phyloP scores from a whole-genome alignment of 2,888 invertebrate species.

The Listrodromus nycthemerus region DNA sequence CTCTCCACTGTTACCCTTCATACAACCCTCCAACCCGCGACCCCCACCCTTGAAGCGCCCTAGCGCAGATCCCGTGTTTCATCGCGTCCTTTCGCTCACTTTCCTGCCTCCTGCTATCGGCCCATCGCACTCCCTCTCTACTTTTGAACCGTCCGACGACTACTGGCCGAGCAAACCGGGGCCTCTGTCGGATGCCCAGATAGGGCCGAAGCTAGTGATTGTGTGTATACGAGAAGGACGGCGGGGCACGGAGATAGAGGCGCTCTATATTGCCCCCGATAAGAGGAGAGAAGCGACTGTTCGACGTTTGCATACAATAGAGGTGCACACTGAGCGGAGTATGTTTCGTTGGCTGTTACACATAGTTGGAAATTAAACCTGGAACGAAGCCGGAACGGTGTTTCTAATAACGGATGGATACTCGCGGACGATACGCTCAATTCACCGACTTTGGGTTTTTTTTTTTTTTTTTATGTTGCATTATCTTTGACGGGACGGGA shows the following conservation, averaged over 20 bases:
- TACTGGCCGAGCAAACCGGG: constrained; percentile 31
- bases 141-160: constrained; percentile 44
- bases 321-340: not conserved
- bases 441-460: not conserved
- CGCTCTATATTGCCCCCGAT: constrained; percentile 75
- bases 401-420: constrained; percentile 50
- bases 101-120: not conserved
- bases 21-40: constrained; percentile 4
- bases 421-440: constrained; percentile 21
- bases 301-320: constrained; percentile 60
- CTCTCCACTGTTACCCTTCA: constrained; percentile 42
- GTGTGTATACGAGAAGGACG: constrained; percentile 62
- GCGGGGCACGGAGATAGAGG: constrained; percentile 23
- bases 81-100: constrained; percentile 46
- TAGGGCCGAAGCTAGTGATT: constrained; percentile 66
- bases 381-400: constrained; percentile 35
- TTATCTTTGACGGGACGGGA: not conserved
- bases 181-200: constrained; percentile 28
- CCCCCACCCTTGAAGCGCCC: not conserved
- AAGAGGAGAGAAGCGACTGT: constrained; percentile 71
- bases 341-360: constrained; percentile 51
- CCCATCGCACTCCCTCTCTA: constrained; percentile 17
- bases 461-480: not conserved
- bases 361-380: constrained; percentile 59
- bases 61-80: constrained; percentile 28